These are phyloP conservation scores for Saimiri boliviensis DNA, from an alignment of 2,113 vertebrate species.

Conservation along the genomic window DNA sequence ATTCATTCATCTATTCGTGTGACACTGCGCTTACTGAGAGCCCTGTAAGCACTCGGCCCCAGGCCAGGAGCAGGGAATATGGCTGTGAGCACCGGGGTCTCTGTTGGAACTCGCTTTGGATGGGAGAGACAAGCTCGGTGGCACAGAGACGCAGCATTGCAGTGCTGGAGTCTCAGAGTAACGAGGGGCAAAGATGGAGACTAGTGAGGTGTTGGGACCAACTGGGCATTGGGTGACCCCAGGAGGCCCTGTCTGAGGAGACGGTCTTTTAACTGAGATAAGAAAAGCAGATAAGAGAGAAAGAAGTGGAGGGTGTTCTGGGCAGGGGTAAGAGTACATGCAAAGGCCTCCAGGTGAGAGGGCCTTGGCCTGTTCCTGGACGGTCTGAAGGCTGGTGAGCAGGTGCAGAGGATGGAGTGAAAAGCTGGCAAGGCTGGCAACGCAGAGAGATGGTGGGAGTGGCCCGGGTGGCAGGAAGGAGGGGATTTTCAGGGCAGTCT, in stretches of 20 bases:
- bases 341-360: neutral
- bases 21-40: neutral
- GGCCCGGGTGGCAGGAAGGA: neutral
- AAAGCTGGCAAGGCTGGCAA: neutral
- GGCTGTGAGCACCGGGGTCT: neutral
- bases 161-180: neutral
- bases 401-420: neutral
- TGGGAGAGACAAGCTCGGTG: neutral
- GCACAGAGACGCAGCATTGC: fast-evolving
- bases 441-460: neutral
- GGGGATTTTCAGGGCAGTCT: neutral
- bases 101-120: neutral
- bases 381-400: neutral
- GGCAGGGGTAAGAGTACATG: too few relatives aligned
- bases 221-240: neutral
- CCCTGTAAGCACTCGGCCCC: neutral
- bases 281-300: neutral
- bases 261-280: neutral
- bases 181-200: neutral
- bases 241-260: neutral
- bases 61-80: neutral
- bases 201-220: neutral
- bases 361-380: neutral
- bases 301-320: neutral
- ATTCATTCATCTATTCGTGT: neutral